phyloP scores from a whole-genome alignment of 1,140 invertebrate species.

The Andricus grossulariae region DNA sequence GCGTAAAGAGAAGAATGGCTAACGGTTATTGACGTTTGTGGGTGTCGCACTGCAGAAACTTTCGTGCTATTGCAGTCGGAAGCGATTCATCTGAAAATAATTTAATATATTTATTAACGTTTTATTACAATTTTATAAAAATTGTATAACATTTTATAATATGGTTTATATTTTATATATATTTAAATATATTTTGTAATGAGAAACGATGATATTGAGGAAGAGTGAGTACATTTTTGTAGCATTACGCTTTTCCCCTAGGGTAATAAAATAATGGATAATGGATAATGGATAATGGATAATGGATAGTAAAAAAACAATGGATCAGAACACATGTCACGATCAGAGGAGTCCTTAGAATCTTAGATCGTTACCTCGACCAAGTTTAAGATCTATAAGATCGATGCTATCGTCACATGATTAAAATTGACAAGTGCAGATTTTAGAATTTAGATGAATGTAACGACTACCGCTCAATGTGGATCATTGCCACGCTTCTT shows the following conservation, averaged over 20 bases:
- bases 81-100: neutral
- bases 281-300: neutral
- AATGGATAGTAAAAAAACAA: neutral
- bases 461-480: conserved; percentile 33
- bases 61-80: conserved; percentile 12
- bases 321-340: conserved; percentile 4
- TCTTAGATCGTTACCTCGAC: conserved; percentile 7
- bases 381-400: conserved; percentile 10
- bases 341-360: conserved; percentile 9
- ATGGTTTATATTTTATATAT: too few species aligned
- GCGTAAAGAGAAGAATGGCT: neutral
- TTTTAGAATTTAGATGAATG: conserved; percentile 11
- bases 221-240: neutral
- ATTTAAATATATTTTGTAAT: neutral
- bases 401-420: conserved; percentile 1
- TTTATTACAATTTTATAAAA: too few species aligned
- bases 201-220: neutral
- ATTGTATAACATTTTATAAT: too few species aligned
- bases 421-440: conserved; percentile 27
- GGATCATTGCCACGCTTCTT: conserved; percentile 65
- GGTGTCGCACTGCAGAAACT: conserved; percentile 11
- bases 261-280: neutral
- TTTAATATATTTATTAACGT: too few species aligned
- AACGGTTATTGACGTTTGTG: conserved; percentile 9
- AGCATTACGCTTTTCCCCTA: neutral